Evolutionary conservation across 1,140 invertebrate species (phyloP).

Genomic region (Drosophila jambulina): DNA sequence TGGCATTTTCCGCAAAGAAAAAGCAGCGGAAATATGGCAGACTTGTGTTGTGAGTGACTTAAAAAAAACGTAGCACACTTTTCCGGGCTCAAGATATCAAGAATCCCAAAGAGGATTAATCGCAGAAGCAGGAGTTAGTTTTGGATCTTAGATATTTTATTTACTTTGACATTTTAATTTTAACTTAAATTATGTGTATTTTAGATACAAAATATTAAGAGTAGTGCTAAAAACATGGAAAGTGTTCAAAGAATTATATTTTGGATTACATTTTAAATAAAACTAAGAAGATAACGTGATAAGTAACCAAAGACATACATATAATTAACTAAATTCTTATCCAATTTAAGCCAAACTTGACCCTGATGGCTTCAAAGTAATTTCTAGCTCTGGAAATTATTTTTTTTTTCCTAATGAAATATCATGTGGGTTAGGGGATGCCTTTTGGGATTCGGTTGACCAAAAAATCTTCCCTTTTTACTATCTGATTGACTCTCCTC

Average conservation of each 20-base stretch:
- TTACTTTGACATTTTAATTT: not conserved
- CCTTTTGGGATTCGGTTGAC: constrained; percentile 22
- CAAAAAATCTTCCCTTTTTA: constrained; percentile 1
- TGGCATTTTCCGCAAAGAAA: constrained; percentile 25
- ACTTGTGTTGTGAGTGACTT: constrained; percentile 12
- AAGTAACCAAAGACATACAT: too few relatives aligned
- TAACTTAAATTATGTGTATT: not conserved
- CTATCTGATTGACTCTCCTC: constrained; percentile 37
- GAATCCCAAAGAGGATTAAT: not conserved
- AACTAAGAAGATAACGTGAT: too few relatives aligned
- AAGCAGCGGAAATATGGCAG: constrained; percentile 13
- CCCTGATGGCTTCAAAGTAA: not conserved
- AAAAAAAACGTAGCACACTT: constrained; percentile 35
- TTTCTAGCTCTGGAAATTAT: not conserved
- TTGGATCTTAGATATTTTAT: not conserved
- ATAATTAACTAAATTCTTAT: too few relatives aligned
- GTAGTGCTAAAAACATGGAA: too few relatives aligned
- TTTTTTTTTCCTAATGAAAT: constrained; percentile 16
- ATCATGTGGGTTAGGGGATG: constrained; percentile 10
- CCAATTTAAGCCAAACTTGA: not conserved
- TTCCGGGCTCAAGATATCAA: constrained; percentile 6
- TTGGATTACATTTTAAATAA: too few relatives aligned
- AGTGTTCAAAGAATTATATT: too few relatives aligned
- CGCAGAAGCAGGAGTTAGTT: not conserved
- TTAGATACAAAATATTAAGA: not conserved